Conservation (phyloP, 2,888 invertebrate species). For the Tridacna gigas region DNA sequence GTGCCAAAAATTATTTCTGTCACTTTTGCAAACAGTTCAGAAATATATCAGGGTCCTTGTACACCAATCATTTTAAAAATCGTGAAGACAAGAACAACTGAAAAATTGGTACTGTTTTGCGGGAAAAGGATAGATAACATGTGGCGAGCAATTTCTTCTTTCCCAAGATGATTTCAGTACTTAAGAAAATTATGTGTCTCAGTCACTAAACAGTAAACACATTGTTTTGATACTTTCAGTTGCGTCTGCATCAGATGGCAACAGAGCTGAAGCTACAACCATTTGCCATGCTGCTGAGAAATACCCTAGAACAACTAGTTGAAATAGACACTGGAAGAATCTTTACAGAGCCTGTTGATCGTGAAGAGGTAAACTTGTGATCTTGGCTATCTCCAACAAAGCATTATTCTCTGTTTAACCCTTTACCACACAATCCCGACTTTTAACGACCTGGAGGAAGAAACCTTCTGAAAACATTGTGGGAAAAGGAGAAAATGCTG, state of each 20-base stretch:
- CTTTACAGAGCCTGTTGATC: conserved; percentile 96
- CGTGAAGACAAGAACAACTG: too few relatives aligned
- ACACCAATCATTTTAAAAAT: too few relatives aligned
- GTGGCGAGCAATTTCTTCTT: too few relatives aligned
- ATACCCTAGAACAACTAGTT: conserved; percentile 91
- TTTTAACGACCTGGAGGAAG: neutral
- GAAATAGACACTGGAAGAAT: conserved; percentile 93
- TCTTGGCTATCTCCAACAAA: neutral
- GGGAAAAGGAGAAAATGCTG: neutral
- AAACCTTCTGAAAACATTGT: neutral
- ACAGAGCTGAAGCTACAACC: conserved; percentile 92
- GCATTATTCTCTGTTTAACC: neutral
- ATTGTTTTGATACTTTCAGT: conserved; percentile 63
- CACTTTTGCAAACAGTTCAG: too few relatives aligned
- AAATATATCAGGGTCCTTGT: too few relatives aligned
- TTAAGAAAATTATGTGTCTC: too few relatives aligned
- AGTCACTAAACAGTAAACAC: too few relatives aligned
- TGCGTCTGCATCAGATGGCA: conserved; percentile 89
- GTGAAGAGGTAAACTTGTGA: conserved; percentile 84
- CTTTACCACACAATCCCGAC: neutral
- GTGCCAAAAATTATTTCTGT: too few relatives aligned
- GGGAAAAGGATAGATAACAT: too few relatives aligned
- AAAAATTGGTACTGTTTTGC: too few relatives aligned
- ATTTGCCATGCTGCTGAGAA: conserved; percentile 91
- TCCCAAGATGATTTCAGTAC: too few relatives aligned